phyloP scores from a whole-genome alignment of 1,140 invertebrate species.

The Cylas formicarius region DNA sequence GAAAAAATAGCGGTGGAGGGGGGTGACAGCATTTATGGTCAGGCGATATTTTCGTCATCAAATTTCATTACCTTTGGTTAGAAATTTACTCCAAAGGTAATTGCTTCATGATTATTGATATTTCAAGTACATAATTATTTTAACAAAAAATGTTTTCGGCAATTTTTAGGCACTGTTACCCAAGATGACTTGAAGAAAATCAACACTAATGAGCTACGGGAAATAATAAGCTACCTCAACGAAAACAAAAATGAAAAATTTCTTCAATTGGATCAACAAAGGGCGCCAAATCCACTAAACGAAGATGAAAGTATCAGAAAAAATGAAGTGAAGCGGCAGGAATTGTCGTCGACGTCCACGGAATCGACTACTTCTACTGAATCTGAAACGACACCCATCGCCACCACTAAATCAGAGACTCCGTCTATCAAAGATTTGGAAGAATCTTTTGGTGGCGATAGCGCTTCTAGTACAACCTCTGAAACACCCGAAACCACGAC shows the following conservation, averaged over 20 bases:
- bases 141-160: too few species aligned
- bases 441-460: constrained; percentile 65
- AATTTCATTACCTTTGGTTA: too few species aligned
- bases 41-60: too few species aligned
- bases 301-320: constrained; percentile 26
- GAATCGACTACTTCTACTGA: constrained; percentile 33
- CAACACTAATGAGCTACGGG: constrained; percentile 33
- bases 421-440: constrained; percentile 59
- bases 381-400: constrained; percentile 24
- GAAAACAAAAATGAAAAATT: constrained; percentile 14
- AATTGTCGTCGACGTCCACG: constrained; percentile 30
- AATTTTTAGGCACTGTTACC: constrained; percentile 34
- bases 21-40: too few species aligned
- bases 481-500: constrained; percentile 31
- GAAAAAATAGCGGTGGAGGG: too few species aligned
- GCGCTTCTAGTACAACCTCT: constrained; percentile 43
- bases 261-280: constrained; percentile 32
- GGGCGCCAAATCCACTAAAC: constrained; percentile 31
- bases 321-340: constrained; percentile 39
- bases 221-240: constrained; percentile 33
- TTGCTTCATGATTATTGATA: too few species aligned
- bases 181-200: constrained; percentile 35
- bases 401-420: constrained; percentile 34
- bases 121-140: too few species aligned
- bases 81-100: too few species aligned